Evolutionary conservation across 2,113 vertebrate genomes (phyloP).

Genomic region (Seriola rivoliana): DNA sequence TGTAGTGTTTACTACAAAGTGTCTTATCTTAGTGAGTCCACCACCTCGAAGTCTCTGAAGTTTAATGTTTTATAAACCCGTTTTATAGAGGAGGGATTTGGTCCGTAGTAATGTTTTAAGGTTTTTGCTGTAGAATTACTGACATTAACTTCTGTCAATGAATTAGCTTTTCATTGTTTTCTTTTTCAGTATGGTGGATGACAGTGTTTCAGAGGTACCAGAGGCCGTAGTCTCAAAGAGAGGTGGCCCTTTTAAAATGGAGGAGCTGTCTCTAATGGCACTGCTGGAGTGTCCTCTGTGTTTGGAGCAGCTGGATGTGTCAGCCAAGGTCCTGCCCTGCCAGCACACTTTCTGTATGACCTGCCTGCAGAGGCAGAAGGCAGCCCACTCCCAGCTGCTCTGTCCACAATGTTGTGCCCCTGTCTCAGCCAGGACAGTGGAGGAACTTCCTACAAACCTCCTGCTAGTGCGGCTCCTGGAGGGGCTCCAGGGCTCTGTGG

Average conservation of each 20-base stretch:
- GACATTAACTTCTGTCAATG: neutral
- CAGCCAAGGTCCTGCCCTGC: conserved; percentile 95
- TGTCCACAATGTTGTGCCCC: conserved; percentile 92
- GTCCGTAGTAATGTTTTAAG: neutral
- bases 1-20: neutral
- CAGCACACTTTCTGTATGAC: conserved; percentile 95
- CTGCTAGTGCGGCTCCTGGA: conserved; percentile 91
- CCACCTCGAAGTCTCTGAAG: neutral
- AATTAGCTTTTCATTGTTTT: neutral
- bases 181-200: conserved; percentile 66
- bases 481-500: conserved; percentile 77
- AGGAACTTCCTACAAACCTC: conserved; percentile 91
- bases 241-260: conserved; percentile 82
- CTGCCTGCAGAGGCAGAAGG: conserved; percentile 90
- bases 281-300: conserved; percentile 94
- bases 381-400: conserved; percentile 85
- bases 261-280: conserved; percentile 88
- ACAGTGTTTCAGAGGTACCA: conserved; percentile 47
- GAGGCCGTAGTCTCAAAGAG: conserved; percentile 25
- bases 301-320: conserved; percentile 88
- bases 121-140: neutral
- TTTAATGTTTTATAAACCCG: neutral
- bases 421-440: conserved; percentile 84
- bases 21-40: neutral
- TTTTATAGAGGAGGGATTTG: neutral